A percentile compares a stretch with the other conserved stretches of the same genome.
These are phyloP conservation scores for Eremobia ochroleuca DNA, from an alignment of 2,888 invertebrate genomes.

Conservation along the genomic window DNA sequence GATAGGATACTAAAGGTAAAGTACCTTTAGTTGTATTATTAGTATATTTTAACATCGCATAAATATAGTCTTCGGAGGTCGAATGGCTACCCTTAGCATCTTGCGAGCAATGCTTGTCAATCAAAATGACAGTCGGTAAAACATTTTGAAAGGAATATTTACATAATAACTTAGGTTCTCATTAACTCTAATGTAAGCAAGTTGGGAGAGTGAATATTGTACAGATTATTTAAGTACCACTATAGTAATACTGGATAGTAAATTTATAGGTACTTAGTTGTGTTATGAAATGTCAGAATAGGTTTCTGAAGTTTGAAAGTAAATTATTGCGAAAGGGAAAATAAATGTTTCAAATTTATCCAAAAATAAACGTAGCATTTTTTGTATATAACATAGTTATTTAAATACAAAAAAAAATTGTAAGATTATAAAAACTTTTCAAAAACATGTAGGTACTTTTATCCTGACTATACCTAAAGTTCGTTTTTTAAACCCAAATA, in stretches of 20 bases:
- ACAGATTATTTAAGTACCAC: slow-evolving; percentile 3
- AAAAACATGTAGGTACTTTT: not conserved
- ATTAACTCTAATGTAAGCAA: slow-evolving; percentile 39
- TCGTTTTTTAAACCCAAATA: too few species aligned
- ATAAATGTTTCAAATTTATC: not conserved
- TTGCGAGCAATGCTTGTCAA: slow-evolving; percentile 32
- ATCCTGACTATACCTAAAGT: not conserved
- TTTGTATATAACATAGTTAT: not conserved
- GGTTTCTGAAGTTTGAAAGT: not conserved
- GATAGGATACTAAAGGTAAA: not conserved
- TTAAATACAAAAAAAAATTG: not conserved
- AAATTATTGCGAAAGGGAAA: not conserved
- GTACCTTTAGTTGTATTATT: not conserved
- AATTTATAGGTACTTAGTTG: not conserved
- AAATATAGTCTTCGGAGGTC: slow-evolving; percentile 3
- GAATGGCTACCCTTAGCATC: slow-evolving; percentile 29
- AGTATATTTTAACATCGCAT: not conserved
- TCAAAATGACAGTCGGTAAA: slow-evolving; percentile 40
- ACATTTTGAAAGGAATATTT: slow-evolving; percentile 46
- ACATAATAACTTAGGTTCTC: slow-evolving; percentile 27
- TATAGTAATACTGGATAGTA: slow-evolving; percentile 1
- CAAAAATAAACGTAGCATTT: not conserved
- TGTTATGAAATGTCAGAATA: not conserved
- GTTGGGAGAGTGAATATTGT: slow-evolving; percentile 37
- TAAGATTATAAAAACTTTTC: not conserved